A percentile compares a stretch with the other conserved stretches of the same genome.
phyloP scores from a whole-genome alignment of 2,888 invertebrate species.

The Anaspis maculata region DNA sequence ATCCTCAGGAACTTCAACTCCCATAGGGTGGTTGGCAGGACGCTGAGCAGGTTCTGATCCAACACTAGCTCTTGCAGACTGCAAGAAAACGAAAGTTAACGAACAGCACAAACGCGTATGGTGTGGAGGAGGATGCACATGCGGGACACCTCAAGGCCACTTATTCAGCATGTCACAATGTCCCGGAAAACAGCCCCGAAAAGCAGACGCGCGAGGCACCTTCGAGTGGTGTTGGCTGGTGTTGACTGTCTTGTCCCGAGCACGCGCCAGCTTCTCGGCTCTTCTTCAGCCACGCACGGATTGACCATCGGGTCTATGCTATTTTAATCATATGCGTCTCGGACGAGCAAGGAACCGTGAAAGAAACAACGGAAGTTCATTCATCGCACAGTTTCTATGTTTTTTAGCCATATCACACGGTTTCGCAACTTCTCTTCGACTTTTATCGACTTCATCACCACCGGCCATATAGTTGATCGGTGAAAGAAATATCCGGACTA shows the following conservation, averaged over 20 bases:
- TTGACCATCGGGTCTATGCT: constrained; percentile 26
- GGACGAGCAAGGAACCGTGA: constrained; percentile 33
- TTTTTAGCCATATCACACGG: constrained; percentile 22
- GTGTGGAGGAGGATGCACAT: constrained; percentile 40
- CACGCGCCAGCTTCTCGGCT: constrained; percentile 16
- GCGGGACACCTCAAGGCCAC: constrained; percentile 37
- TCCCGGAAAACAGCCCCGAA: constrained; percentile 3
- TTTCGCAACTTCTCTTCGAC: constrained; percentile 10
- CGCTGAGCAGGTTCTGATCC: constrained; percentile 63
- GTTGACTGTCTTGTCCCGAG: too few relatives aligned
- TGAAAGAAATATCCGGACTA: too few relatives aligned
- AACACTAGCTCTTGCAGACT: constrained; percentile 64
- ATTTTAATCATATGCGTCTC: constrained; percentile 32
- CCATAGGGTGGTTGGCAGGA: constrained; percentile 52
- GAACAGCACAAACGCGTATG: constrained; percentile 15
- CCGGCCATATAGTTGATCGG: too few relatives aligned
- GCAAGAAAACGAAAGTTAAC: constrained; percentile 34
- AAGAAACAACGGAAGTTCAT: constrained; percentile 35
- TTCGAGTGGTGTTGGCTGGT: too few relatives aligned
- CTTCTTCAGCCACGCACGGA: constrained; percentile 27
- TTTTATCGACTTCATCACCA: too few relatives aligned
- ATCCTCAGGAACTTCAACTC: constrained; percentile 52
- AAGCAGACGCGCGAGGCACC: constrained; percentile 2
- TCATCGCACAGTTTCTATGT: constrained; percentile 30
- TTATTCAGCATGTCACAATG: constrained; percentile 23